phyloP scores from a whole-genome alignment of 2,888 invertebrate species.

The Caenorhabditis macrosperma region DNA sequence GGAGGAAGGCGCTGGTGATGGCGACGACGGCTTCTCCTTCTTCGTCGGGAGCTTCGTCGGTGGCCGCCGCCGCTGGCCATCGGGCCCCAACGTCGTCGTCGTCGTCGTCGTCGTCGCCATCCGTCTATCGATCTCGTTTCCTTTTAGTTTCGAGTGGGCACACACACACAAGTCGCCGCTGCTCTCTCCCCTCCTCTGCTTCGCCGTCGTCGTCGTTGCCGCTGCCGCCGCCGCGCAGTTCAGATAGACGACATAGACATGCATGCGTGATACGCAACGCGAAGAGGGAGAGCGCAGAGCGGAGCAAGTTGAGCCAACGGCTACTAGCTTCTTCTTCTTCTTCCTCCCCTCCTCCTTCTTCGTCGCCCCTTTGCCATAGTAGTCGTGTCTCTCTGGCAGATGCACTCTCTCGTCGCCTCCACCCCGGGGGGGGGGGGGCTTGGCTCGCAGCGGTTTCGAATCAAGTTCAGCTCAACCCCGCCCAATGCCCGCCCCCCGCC shows the following conservation, averaged over 20 bases:
- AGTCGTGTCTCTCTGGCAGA: constrained; percentile 49
- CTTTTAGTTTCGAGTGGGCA: constrained; percentile 60
- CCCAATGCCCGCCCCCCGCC: not conserved
- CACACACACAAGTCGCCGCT: constrained; percentile 46
- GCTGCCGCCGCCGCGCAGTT: constrained; percentile 32
- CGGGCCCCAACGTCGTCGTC: constrained; percentile 14
- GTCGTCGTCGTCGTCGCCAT: constrained; percentile 54
- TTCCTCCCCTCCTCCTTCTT: constrained; percentile 24
- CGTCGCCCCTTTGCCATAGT: constrained; percentile 43
- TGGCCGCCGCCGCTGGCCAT: constrained; percentile 15
- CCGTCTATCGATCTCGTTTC: constrained; percentile 59
- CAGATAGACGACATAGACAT: constrained; percentile 39
- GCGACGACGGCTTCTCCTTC: constrained; percentile 50
- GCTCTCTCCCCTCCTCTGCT: no score
- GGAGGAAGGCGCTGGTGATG: constrained; percentile 51
- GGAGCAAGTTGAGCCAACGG: constrained; percentile 56
- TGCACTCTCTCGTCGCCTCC: constrained; percentile 40
- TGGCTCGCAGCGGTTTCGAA: constrained; percentile 40
- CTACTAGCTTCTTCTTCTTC: constrained; percentile 49
- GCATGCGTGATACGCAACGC: constrained; percentile 43
- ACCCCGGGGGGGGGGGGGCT: no score
- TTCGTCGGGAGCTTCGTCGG: constrained; percentile 57
- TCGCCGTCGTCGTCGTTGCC: no score
- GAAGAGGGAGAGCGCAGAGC: constrained; percentile 30
- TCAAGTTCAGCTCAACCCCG: constrained; percentile 58